A percentile compares a stretch with the other conserved stretches of the same genome.
Evolutionary conservation across 2,113 vertebrate genomes (phyloP).

Genomic region (Pituophis catenifer): DNA sequence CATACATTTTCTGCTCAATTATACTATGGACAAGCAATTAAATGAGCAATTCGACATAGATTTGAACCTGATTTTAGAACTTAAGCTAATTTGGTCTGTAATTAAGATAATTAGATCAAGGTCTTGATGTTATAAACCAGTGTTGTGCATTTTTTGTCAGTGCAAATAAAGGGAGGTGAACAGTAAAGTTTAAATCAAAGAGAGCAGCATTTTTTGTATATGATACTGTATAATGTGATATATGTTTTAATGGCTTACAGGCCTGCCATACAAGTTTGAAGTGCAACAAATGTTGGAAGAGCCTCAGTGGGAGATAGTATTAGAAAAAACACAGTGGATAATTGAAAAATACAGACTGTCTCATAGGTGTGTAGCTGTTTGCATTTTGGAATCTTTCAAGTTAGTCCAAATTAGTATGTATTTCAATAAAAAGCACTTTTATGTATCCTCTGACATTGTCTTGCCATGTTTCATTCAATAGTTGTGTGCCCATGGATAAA

Average conservation of each 20-base stretch:
- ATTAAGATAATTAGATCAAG: neutral
- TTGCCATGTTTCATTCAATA: slow-evolving; percentile 63
- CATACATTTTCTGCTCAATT: neutral
- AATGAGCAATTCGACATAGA: neutral
- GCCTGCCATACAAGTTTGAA: slow-evolving; percentile 93
- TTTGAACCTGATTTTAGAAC: neutral
- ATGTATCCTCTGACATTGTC: slow-evolving; percentile 32
- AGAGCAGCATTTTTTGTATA: neutral
- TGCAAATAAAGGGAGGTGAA: neutral
- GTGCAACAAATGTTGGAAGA: slow-evolving; percentile 81
- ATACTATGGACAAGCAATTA: neutral
- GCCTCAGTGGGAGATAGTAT: slow-evolving; percentile 85
- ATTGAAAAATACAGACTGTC: slow-evolving; percentile 86
- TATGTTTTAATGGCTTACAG: slow-evolving; percentile 63
- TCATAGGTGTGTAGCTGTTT: slow-evolving; percentile 72
- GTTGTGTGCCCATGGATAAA: slow-evolving; percentile 88
- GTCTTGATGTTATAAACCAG: neutral
- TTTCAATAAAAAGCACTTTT: slow-evolving; percentile 19
- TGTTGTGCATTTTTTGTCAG: neutral
- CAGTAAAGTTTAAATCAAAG: neutral
- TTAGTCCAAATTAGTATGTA: neutral
- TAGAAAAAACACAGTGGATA: slow-evolving; percentile 92
- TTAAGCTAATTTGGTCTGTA: neutral
- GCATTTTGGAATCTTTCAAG: slow-evolving; percentile 24
- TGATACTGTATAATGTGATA: neutral